A percentile compares a stretch with the other conserved stretches of the same genome.
phyloP scores from a whole-genome alignment of 1,140 invertebrate genomes.

The Drosophila sp. region DNA sequence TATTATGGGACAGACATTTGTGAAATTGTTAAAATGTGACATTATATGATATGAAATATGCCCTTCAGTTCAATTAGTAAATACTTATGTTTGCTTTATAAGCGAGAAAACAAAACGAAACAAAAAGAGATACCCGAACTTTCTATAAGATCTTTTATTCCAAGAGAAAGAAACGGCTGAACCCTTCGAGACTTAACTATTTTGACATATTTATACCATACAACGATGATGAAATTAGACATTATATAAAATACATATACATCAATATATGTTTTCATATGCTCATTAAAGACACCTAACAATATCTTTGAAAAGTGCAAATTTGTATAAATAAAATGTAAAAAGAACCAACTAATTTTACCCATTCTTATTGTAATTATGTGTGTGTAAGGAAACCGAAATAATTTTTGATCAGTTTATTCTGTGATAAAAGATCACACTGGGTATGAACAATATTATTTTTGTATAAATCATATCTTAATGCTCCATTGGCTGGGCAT shows the following conservation, averaged over 20 bases:
- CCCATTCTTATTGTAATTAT: too few relatives aligned
- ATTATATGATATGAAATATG: not conserved
- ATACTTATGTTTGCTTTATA: conserved; percentile 15
- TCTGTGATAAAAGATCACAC: not conserved
- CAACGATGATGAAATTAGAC: conserved; percentile 7
- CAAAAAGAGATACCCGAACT: conserved; percentile 1
- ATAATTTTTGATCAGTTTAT: conserved; percentile 43
- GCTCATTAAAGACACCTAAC: conserved; percentile 34
- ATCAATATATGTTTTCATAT: conserved; percentile 67
- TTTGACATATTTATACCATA: conserved; percentile 59
- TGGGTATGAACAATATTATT: not conserved
- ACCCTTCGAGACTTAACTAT: conserved; percentile 46
- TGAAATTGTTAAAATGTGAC: conserved; percentile 6
- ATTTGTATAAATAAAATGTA: conserved; percentile 39
- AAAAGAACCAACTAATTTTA: too few relatives aligned
- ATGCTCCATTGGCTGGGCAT: conserved; percentile 77
- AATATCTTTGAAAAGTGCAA: conserved; percentile 35
- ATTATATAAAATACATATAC: conserved; percentile 21
- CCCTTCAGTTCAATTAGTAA: conserved; percentile 13
- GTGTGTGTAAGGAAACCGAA: too few relatives aligned
- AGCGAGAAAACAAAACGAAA: not conserved
- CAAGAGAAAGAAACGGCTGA: conserved; percentile 8
- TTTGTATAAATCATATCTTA: conserved; percentile 30
- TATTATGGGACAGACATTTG: conserved; percentile 21
- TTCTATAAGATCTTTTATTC: conserved; percentile 4